Evolutionary conservation across 1,140 invertebrate genomes (phyloP).

Genomic region (Pantala flavescens): DNA sequence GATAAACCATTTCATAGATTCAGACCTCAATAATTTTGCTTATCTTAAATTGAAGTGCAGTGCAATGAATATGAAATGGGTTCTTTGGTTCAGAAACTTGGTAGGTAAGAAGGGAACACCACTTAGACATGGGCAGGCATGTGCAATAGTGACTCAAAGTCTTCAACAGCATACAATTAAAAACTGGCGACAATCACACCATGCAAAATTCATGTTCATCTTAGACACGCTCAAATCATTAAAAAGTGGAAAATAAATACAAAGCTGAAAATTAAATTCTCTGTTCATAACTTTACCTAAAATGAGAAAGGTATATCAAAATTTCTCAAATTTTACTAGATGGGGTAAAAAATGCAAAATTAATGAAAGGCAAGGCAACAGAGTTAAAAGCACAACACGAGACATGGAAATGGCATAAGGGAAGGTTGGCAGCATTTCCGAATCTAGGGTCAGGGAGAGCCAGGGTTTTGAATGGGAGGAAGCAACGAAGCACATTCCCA

Average conservation of each 20-base stretch:
- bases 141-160: neutral
- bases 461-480: neutral
- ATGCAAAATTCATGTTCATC: neutral
- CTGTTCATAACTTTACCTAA: neutral
- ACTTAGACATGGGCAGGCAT: neutral
- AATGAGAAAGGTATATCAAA: neutral
- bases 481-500: neutral
- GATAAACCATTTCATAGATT: neutral
- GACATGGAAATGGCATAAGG: neutral
- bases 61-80: neutral
- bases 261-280: neutral
- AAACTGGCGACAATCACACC: neutral
- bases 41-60: neutral
- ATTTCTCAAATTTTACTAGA: neutral
- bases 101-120: neutral
- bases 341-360: slow-evolving; percentile 1
- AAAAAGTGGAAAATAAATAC: neutral
- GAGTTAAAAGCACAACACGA: slow-evolving; percentile 5
- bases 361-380: neutral
- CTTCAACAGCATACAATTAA: neutral
- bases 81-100: neutral
- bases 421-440: slow-evolving; percentile 3
- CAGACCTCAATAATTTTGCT: neutral
- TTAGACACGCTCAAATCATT: neutral
- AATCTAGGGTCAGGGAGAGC: neutral